Evolutionary conservation across 2,888 invertebrate species (phyloP), one percentile per base, ranked within the genome.

Genomic region (Pherbina coryleti): DNA sequence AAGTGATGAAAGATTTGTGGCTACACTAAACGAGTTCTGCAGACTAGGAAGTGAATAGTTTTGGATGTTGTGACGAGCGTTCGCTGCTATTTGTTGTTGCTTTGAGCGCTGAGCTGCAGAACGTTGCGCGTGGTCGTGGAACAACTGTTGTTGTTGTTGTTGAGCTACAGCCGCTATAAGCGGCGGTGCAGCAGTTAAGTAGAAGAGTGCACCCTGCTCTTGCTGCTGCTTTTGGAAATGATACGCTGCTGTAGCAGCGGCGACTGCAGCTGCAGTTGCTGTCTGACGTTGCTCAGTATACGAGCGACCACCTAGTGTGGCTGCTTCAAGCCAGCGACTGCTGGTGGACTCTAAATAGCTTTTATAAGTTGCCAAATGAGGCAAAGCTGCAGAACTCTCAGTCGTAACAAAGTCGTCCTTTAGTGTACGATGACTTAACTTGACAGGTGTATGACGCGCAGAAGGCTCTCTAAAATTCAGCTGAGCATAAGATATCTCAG

Each of bases 91-190:
- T 44, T 44, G 1, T 44, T 44, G 44, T 11, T 11, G 11, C 44
- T 11, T 2, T 11, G 11, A 44, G 44, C 44, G 44, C 44, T 44
- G 44, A 44, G 14, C 44, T 2, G 14, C 11, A 44, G 55, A 55
- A 2, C 55, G 19, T 8, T 22, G 7, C 55, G n/a, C 9, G n/a
- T 19, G n/a, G 22, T 25, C 28, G 14, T 19, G 49, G 53, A 69
- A 17, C 31, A 37, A 64, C 11, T 71, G 28, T 14, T 75, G 5
- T 2, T 37, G 11, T 25, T 76, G 69, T 0, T 79, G 73, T 22
- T 69, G 60, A 34, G 57, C 76, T 31, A 79, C 74, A 19, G 17
- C 74, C 19, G 77, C 57, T 37, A 82, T 55, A 44, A 79, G 62
- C 3, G 70, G 37, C 7, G 76, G 66, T 7, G 79, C 67, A 1